Evolutionary conservation across 35 echinoderm and acorn worm species (phyloP), one percentile per base, ranked within the genome.

Genomic region (Apostichopus californicus): DNA sequence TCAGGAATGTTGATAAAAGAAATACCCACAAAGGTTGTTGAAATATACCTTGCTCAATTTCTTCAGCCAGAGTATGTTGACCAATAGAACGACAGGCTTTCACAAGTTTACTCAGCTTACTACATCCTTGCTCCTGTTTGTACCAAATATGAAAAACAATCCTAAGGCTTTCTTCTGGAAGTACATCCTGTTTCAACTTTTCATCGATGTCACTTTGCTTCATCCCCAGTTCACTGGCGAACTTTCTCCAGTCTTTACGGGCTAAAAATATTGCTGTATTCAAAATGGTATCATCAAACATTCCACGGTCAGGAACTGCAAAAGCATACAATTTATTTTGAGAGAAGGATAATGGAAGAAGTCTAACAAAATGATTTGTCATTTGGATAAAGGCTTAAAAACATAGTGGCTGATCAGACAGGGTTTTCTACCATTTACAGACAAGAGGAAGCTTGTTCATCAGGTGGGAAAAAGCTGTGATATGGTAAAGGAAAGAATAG

Each of bases 41-140:
- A 34, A 81, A 81, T 25, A 10, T 34, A 81, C 78, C 78, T 81
- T 81, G 78, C 26, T 81, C 78, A 28, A 81, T 55, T 53, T 81
- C 78, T 13, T 81, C 78, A 18, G 78, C 78, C 25, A 81, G 25
- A 55, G 11, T 81, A 17, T 81, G 4, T 55, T 53, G 5, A 15
- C 78, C 78, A 81, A 81, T 28, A 34, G 26, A 34, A 53, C 78
- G 25, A 55, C 78, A 81, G 78, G 78, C 78, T 55, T 7, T 52
- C 0, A 81, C 54, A 5, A 81, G 26, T 81, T 34, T 81, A 17
- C 26, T 17, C 22, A 81, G 54, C 54, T 81, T 81, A 13, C 54
- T 81, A 9, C 26, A 81, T 24, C 78, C 20, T 81, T 55, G 9
- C 17, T 81, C 78, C 54, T 28, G 11, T 53, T 13, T 55, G 25